Evolutionary conservation across 1,140 invertebrate genomes (phyloP), one percentile per base, ranked within the genome.

Genomic region (Zophobas atratus): DNA sequence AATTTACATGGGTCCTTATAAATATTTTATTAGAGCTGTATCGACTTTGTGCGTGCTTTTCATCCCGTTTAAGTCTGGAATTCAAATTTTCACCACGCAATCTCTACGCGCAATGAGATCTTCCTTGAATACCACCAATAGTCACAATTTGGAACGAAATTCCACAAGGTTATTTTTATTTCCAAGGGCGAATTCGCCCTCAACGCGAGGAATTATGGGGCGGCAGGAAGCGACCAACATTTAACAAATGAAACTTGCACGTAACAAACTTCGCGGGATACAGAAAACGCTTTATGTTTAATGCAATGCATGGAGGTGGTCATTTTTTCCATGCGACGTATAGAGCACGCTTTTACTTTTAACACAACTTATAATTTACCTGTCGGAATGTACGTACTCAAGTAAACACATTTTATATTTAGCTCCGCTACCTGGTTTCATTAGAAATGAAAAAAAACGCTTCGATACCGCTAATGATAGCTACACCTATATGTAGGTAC

Each of bases 1-100:
- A 67, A 67, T 67, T 67, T 67, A 67, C 60, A 67, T 67, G 60
- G 60, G 60, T 67, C 60, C 60, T 67, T 67, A 67, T 67, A 67
- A 67, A 67, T 67, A 67, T 67, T 67, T 67, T 67, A 67, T 67
- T 67, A 67, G 60, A 67, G 60, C 60, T 67, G 60, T 67, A 67
- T 67, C 60, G 60, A 67, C 60, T 67, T 67, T 67, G 60, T 67
- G 60, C 60, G 60, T 67, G 60, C 60, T 67, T 67, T 67, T 67
- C 60, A 67, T 67, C 60, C 60, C 60, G 60, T 67, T 67, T 67
- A 67, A 67, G 60, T 43, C 20, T 5, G 60, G 60, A 67, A 67
- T 67, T 67, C 39, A 39, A 67, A 67, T 67, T 67, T 67, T 67
- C 39, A 67, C 38, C 60, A 67, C 60, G 60, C 60, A 67, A 67